Evolutionary conservation across 2,797 vertebrate genomes (phyloP), one percentile per base, ranked within the genome.

Genomic region (Catostomus latipinnis): DNA sequence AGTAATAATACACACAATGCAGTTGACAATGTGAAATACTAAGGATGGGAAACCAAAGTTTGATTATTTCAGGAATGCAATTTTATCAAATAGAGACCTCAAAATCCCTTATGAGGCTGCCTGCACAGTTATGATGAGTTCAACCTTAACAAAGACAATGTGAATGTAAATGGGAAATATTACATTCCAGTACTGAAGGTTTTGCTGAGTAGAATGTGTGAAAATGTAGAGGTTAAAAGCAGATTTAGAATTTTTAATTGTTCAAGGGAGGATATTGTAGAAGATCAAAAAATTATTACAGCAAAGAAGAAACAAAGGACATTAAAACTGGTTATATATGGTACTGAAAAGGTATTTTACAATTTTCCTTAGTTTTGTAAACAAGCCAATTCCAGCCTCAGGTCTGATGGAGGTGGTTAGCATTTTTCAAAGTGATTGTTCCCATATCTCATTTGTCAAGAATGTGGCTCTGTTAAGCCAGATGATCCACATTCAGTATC

Each of bases 391-490:
- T 14, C 71, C 54, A 67, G 34, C 69, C 22, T 45, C 12, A 65
- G 66, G 76, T 68, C 74, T 65, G 74, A 22, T 60, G 79, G 56
- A 48, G 72, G 82, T 67, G 43, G 13, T 43, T 81, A 4, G 65
- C 71, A 84, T 87, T 73, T 71, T 76, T 83, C 67, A 80, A 80
- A 82, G 83, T 50, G 70, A 86, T 82, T 81, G 58, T 84, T 83
- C 78, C 71, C 83, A 82, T 82, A 58, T 84, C 84, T 84, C 83
- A 86, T 86, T 84, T 81, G 83, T 86, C 85, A 86, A 81, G 72
- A 63, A 57, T 71, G 74, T 56, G 67, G 67, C 82, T 74, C 81
- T 84, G 81, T 81, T 84, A 84, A 78, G 81, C 85, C 85, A 83
- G 81, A 82, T 76, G 81, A 86, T 84, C 75, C 82, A 61, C 82